These are phyloP conservation scores for Frankliniella intonsa DNA, from an alignment of 2,888 invertebrate species.

Conservation along the genomic window DNA sequence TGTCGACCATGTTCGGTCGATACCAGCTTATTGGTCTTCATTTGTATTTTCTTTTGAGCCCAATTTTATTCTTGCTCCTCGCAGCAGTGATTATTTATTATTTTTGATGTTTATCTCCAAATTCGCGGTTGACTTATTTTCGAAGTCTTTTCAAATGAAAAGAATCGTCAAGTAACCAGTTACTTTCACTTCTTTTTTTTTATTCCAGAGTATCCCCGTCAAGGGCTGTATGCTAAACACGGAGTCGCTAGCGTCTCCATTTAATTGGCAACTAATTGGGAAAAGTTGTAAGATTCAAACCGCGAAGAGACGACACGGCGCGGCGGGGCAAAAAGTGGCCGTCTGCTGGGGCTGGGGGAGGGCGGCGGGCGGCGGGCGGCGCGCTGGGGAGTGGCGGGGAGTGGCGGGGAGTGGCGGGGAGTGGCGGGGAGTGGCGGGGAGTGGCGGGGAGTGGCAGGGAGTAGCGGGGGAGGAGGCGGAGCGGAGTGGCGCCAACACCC, in stretches of 20 bases:
- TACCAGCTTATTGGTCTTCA: too few species aligned
- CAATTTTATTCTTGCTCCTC: too few species aligned
- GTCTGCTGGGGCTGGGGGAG: background rate
- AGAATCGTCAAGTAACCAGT: too few species aligned
- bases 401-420: conserved; percentile 15
- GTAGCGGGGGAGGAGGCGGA: conserved; percentile 29
- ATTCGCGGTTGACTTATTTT: too few species aligned
- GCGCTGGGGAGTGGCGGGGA: background rate
- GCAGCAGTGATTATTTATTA: too few species aligned
- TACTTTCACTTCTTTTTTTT: too few species aligned
- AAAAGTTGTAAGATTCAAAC: background rate
- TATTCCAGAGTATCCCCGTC: too few species aligned
- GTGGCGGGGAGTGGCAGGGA: background rate
- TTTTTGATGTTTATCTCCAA: too few species aligned
- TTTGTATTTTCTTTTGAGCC: too few species aligned
- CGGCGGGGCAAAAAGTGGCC: background rate
- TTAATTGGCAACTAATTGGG: conserved; percentile 17
- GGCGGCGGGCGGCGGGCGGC: background rate
- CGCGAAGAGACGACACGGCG: background rate
- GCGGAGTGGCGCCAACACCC: background rate
- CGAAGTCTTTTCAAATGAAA: too few species aligned
- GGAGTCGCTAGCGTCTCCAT: background rate
- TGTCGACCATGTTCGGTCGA: too few species aligned
- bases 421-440: conserved; percentile 17
- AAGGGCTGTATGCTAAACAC: conserved; percentile 9